Percentiles rank a stretch among this genome's conserved stretches.
These are phyloP conservation scores for Leucoraja erinaceus DNA, from an alignment of 2,113 vertebrate species.

Conservation along the genomic window DNA sequence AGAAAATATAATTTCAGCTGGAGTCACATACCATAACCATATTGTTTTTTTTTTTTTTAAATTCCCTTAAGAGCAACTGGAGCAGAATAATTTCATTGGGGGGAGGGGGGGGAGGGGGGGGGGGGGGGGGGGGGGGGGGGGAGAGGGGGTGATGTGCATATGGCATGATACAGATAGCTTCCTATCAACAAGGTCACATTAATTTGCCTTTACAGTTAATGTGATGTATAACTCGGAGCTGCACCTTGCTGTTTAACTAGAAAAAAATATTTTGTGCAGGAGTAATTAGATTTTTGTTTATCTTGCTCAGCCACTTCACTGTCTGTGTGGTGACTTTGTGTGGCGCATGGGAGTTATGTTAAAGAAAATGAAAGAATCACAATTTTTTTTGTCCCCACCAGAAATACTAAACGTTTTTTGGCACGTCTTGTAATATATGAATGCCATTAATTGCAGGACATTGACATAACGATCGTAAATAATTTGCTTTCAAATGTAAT, in stretches of 20 bases:
- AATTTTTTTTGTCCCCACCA: neutral
- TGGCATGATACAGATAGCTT: neutral
- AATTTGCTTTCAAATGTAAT: neutral
- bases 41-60: neutral
- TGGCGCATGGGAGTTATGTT: no score
- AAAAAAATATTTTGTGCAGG: neutral
- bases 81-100: neutral
- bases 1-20: no score
- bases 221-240: neutral
- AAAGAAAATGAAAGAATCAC: neutral
- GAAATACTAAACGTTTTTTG: neutral
- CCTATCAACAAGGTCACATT: slow-evolving; percentile 10
- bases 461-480: neutral
- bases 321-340: neutral
- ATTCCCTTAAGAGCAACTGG: neutral
- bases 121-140: no score
- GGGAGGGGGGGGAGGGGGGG: neutral
- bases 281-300: neutral
- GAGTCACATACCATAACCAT: no score
- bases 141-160: neutral
- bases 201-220: neutral
- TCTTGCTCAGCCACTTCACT: neutral
- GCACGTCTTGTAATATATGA: neutral
- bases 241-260: neutral
- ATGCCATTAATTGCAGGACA: neutral